Evolutionary conservation across 2,113 vertebrate genomes (phyloP).

Genomic region (Brevimyrus niger): DNA sequence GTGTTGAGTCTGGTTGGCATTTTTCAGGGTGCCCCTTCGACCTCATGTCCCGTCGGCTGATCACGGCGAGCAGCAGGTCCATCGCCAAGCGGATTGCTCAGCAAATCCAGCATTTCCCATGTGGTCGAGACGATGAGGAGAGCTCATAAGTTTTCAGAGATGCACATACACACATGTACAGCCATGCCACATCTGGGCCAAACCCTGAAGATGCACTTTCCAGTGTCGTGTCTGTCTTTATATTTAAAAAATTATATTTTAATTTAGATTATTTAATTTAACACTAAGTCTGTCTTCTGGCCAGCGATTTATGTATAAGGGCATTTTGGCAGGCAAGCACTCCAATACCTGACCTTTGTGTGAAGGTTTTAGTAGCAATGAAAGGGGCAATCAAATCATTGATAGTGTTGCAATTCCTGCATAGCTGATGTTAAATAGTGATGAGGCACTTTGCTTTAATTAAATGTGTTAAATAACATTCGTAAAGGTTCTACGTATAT

Average conservation of each 20-base stretch:
- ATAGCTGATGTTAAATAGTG: neutral
- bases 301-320: neutral
- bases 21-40: conserved; percentile 82
- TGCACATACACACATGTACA: neutral
- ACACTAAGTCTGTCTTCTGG: neutral
- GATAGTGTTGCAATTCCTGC: neutral
- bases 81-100: conserved; percentile 74
- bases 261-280: neutral
- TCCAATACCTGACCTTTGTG: neutral
- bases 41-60: conserved; percentile 90
- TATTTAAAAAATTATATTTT: neutral
- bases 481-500: neutral
- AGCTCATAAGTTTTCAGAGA: neutral
- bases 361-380: neutral
- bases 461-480: neutral
- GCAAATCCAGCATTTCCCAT: conserved; percentile 68
- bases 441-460: neutral
- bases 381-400: neutral
- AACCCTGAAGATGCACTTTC: neutral
- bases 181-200: neutral
- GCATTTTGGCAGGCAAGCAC: neutral
- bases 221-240: neutral
- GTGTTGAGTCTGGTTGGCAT: neutral
- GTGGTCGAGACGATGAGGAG: conserved; percentile 69
- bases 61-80: conserved; percentile 71